Conservation (phyloP, 2,797 vertebrate species). For the Halcyon chelicuti region DNA sequence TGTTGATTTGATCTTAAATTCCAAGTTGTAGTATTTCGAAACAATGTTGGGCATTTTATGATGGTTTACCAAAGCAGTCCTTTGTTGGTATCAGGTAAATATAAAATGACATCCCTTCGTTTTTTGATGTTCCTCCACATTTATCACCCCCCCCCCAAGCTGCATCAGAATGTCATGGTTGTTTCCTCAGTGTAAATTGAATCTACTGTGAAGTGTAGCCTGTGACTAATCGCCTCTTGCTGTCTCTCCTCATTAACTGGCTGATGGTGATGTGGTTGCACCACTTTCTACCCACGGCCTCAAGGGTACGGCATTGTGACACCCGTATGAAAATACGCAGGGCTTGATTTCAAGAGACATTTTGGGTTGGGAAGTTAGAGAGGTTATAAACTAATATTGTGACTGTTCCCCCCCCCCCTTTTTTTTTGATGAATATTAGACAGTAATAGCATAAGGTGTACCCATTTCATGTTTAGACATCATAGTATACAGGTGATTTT, state of each 20-base stretch:
- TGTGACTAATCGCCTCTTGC: constrained; percentile 69
- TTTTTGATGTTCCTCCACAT: background rate
- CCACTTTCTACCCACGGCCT: constrained; percentile 6
- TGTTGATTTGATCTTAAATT: background rate
- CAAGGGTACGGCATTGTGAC: constrained; percentile 6
- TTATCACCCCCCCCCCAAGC: background rate
- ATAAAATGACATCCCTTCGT: constrained; percentile 3
- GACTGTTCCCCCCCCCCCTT: background rate
- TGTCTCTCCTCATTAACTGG: constrained; percentile 53
- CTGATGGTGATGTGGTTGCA: constrained; percentile 44
- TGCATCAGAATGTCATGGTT: background rate
- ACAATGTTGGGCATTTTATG: background rate
- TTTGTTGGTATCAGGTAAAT: constrained; percentile 15
- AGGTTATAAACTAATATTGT: background rate
- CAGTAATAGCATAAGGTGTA: background rate
- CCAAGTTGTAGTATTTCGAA: background rate
- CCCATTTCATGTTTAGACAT: background rate
- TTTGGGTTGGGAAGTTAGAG: background rate
- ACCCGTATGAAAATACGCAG: background rate
- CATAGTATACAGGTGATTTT: background rate
- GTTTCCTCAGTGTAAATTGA: background rate
- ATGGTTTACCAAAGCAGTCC: background rate
- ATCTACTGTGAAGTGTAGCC: constrained; percentile 57
- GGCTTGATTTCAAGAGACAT: background rate
- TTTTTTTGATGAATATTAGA: background rate